Evolutionary conservation across 2,888 invertebrate species (phyloP).

Genomic region (Phengaris arion): DNA sequence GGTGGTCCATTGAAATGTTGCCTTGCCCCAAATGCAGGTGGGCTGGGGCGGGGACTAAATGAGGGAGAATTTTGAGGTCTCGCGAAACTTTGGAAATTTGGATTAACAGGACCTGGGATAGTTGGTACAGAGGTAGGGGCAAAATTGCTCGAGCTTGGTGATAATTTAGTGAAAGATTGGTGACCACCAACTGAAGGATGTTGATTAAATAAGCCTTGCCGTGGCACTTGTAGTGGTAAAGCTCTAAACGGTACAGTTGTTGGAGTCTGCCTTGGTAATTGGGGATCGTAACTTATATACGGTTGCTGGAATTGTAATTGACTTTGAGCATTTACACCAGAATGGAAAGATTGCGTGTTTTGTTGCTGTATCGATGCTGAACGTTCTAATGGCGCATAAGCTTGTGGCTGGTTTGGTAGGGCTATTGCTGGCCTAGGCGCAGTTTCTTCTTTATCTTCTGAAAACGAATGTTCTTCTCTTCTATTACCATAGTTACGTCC

Average conservation of each 20-base stretch:
- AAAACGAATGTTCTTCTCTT: conserved; percentile 54
- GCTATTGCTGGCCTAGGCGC: conserved; percentile 82
- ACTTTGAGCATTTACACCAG: conserved; percentile 63
- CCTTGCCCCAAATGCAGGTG: conserved; percentile 55
- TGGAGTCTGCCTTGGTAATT: conserved; percentile 68
- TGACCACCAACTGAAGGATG: conserved; percentile 54
- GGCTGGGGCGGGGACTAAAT: conserved; percentile 57
- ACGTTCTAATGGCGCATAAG: conserved; percentile 53
- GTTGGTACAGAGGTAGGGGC: conserved; percentile 56
- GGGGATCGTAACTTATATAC: conserved; percentile 64
- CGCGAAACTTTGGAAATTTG: conserved; percentile 58
- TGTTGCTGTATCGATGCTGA: conserved; percentile 54
- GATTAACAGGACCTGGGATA: conserved; percentile 56
- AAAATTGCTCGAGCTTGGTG: conserved; percentile 53
- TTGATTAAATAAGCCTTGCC: conserved; percentile 61
- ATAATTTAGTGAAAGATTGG: conserved; percentile 55
- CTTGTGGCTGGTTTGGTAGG: conserved; percentile 63
- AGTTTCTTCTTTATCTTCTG: conserved; percentile 80
- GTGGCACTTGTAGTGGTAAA: conserved; percentile 47
- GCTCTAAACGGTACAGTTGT: conserved; percentile 64
- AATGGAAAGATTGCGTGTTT: conserved; percentile 52
- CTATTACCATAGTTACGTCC: conserved; percentile 69
- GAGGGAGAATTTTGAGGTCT: conserved; percentile 55
- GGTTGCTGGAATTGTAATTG: conserved; percentile 73
- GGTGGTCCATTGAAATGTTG: conserved; percentile 68